These are phyloP conservation scores for Elephas maximus DNA, from an alignment of 2,113 vertebrate species.

Conservation along the genomic window DNA sequence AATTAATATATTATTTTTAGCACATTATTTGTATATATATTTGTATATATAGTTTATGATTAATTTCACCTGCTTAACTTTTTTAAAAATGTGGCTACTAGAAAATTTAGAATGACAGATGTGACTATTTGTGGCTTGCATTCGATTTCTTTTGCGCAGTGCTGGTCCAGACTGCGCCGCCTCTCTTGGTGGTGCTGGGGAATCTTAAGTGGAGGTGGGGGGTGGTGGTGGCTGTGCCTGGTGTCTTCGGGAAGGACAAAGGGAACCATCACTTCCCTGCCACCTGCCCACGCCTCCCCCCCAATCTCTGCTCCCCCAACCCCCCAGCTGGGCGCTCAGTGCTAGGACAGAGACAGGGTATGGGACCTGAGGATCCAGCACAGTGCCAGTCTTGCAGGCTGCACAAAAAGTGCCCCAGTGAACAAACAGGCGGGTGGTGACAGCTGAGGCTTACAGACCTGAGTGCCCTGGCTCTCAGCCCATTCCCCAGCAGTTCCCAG, in stretches of 20 bases:
- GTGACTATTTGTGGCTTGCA: fast-evolving
- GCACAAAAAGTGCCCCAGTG: constrained; percentile 45
- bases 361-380: neutral
- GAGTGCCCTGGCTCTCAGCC: neutral
- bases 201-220: neutral
- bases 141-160: neutral
- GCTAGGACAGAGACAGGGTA: neutral
- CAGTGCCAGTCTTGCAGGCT: neutral
- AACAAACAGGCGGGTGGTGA: constrained; percentile 71
- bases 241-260: neutral
- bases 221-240: neutral
- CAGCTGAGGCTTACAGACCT: constrained; percentile 75
- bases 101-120: fast-evolving
- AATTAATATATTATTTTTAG: too few species aligned
- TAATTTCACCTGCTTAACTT: neutral
- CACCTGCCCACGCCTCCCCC: neutral
- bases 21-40: too few species aligned
- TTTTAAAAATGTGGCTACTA: neutral
- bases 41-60: too few species aligned
- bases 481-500: constrained; percentile 16
- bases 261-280: neutral
- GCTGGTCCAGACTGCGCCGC: fast-evolving
- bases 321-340: neutral
- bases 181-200: too few species aligned
- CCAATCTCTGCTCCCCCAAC: fast-evolving